Evolutionary conservation across 2,113 vertebrate species (phyloP).

Genomic region (Chinchilla lanigera): DNA sequence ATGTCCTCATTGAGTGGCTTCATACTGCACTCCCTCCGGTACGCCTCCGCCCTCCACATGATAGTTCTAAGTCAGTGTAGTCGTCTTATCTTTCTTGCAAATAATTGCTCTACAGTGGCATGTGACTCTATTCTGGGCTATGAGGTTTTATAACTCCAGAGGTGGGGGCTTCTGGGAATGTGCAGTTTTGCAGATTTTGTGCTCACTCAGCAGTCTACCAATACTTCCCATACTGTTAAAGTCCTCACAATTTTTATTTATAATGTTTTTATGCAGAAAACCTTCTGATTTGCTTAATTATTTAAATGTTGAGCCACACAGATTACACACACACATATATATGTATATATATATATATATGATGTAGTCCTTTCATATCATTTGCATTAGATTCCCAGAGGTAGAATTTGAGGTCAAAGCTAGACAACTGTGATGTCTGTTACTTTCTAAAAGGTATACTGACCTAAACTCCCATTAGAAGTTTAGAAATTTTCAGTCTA

Average conservation of each 20-base stretch:
- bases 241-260: background rate
- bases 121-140: background rate
- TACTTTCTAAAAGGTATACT: background rate
- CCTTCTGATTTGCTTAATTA: background rate
- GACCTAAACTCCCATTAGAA: background rate
- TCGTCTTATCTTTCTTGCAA: background rate
- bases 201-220: background rate
- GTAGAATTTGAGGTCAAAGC: slow-evolving; percentile 36
- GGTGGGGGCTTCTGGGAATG: background rate
- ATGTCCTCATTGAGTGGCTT: background rate
- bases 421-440: background rate
- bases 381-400: background rate
- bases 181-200: background rate
- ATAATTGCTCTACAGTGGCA: background rate
- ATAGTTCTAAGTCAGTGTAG: background rate
- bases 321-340: background rate
- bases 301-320: background rate
- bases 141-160: background rate
- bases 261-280: background rate
- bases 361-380: background rate
- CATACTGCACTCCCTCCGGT: background rate
- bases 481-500: background rate
- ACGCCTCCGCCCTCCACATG: background rate
- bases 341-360: background rate
- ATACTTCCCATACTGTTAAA: background rate